Evolutionary conservation across 2,113 vertebrate species (phyloP).

Genomic region (Callocephalon fimbriatum): DNA sequence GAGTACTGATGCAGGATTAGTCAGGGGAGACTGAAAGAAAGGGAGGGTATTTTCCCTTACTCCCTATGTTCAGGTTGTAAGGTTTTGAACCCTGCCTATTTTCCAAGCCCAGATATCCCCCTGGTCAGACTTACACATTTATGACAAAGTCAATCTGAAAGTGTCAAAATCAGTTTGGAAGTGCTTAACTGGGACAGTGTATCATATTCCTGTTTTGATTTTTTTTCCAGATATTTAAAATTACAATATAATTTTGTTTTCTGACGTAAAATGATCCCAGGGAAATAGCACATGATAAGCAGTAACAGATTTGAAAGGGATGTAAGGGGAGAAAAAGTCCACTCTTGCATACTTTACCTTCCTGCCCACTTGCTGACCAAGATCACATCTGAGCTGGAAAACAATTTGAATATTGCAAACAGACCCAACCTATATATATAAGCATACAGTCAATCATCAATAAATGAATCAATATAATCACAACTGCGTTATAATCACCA

Average conservation of each 20-base stretch:
- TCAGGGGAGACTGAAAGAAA: not conserved
- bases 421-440: not conserved
- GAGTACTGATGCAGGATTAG: not conserved
- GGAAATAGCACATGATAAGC: not conserved
- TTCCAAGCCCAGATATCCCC: not conserved
- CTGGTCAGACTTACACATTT: not conserved
- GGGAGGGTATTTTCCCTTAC: not conserved
- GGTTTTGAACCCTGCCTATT: not conserved
- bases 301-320: not conserved
- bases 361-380: not conserved
- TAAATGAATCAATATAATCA: not conserved
- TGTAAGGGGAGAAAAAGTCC: not conserved
- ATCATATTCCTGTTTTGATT: not conserved
- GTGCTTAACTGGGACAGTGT: not conserved
- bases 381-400: not conserved
- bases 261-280: constrained; percentile 2
- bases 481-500: not conserved
- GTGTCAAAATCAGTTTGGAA: not conserved
- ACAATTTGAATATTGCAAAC: not conserved
- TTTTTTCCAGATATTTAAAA: not conserved
- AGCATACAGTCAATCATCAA: not conserved
- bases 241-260: constrained; percentile 12
- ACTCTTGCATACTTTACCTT: not conserved
- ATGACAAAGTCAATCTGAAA: not conserved
- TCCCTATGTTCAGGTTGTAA: not conserved